Evolutionary conservation across 2,888 invertebrate genomes (phyloP), one percentile per base, ranked within the genome.

Genomic region (Arrhopalites spinosus): DNA sequence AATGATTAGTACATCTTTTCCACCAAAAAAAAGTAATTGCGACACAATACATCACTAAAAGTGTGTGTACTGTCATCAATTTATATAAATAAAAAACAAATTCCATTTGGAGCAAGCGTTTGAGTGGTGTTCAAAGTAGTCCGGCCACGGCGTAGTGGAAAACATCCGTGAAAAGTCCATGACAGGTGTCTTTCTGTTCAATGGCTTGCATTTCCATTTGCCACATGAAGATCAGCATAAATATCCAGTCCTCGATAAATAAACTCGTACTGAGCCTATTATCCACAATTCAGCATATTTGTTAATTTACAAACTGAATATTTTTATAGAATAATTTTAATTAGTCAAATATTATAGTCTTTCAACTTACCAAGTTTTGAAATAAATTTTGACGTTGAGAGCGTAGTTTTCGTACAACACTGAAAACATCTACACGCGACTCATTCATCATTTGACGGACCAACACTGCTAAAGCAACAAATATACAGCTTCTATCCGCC

Each of bases 161-260:
- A 77, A 77, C 72, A 74, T 77, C 63, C 74, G 68, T 69, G 25
- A 74, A 72, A 56, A 69, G 25, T 61, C 56, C 74, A 50, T n/a
- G 63, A 66, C 73, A 66, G 67, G 43, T 72, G 68, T 75, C 73
- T 73, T 27, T 23, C 59, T 67, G 76, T 72, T 78, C 75, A 81
- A 75, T 82, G 81, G 70, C 79, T 78, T 67, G 79, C 80, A 75
- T 78, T 81, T 75, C 83, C 83, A 69, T 83, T 83, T 36, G 82
- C 77, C 66, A 83, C 79, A 87, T 94, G 94, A 82, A 94, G 89
- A 86, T 94, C 94, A 81, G 93, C 91, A 85, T 94, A 94, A 88
- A 94, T 94, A 82, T 93, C 89, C 86, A 95, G 92, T 86, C 94
- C 94, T 88, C 94, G 92, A 88, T 95, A 93, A 84, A 95, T 89